Evolutionary conservation across 2,797 vertebrate genomes (phyloP).

Genomic region (Melopsittacus undulatus): DNA sequence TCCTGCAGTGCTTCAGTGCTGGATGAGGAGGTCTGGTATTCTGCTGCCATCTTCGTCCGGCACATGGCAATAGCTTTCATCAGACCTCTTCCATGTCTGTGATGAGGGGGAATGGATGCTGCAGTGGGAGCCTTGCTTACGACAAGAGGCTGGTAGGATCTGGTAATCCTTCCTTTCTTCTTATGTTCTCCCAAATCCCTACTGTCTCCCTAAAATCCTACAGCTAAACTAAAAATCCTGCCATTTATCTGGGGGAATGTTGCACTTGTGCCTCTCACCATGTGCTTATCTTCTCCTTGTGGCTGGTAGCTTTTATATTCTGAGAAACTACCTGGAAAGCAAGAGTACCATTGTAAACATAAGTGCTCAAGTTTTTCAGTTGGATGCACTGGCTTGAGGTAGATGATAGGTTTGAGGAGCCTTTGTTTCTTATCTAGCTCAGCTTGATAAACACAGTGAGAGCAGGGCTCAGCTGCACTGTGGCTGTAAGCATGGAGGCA

Average conservation of each 20-base stretch:
- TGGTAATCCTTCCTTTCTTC: not conserved
- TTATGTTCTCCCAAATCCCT: not conserved
- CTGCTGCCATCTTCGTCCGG: constrained; percentile 26
- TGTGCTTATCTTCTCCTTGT: not conserved
- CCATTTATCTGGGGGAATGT: accelerated
- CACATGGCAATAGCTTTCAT: not conserved
- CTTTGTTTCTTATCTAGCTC: not conserved
- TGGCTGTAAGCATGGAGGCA: not conserved
- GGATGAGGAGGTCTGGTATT: not conserved
- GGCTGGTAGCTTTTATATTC: accelerated
- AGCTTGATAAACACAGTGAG: accelerated
- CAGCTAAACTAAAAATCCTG: not conserved
- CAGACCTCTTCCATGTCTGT: not conserved
- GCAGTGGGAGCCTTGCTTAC: not conserved
- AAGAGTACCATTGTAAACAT: accelerated
- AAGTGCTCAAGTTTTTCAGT: accelerated
- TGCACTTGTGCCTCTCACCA: not conserved
- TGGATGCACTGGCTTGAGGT: not conserved
- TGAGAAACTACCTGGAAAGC: not conserved
- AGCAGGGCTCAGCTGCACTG: accelerated
- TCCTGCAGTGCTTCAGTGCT: not conserved
- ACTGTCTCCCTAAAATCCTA: not conserved
- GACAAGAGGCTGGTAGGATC: not conserved
- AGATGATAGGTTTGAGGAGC: not conserved
- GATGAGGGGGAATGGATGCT: not conserved